Percentiles rank a stretch among this genome's conserved stretches.
phyloP scores from a whole-genome alignment of 2,797 vertebrate species.

The Thamnophis elegans region DNA sequence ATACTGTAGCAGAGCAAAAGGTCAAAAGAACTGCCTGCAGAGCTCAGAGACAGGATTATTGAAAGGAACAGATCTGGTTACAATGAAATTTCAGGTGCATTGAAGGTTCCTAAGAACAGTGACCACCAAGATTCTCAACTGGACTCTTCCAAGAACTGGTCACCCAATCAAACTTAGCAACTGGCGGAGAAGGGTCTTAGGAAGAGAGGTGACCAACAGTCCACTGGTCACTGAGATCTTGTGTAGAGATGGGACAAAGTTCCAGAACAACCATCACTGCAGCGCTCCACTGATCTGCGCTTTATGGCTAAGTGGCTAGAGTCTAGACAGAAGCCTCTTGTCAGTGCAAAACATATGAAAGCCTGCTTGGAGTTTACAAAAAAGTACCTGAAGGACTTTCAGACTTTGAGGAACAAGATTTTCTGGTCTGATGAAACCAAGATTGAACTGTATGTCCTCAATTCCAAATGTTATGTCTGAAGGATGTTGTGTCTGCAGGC shows the following conservation, averaged over 20 bases:
- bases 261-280: not conserved
- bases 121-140: not conserved
- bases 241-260: not conserved
- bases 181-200: not conserved
- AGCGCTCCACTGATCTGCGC: not conserved
- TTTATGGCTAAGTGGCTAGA: not conserved
- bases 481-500: no score
- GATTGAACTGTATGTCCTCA: not conserved
- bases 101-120: not conserved
- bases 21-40: no score
- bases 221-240: not conserved
- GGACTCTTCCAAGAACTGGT: not conserved
- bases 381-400: not conserved
- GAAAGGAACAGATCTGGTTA: not conserved
- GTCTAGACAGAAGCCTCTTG: not conserved
- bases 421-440: not conserved
- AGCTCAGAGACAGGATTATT: no score
- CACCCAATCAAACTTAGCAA: not conserved
- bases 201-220: not conserved
- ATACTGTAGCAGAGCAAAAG: no score
- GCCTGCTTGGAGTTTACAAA: not conserved
- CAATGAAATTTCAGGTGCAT: not conserved
- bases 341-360: not conserved
- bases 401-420: not conserved
- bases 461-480: not conserved